Conservation (phyloP, 2,888 invertebrate genomes). For the Incurvaria masculella region DNA sequence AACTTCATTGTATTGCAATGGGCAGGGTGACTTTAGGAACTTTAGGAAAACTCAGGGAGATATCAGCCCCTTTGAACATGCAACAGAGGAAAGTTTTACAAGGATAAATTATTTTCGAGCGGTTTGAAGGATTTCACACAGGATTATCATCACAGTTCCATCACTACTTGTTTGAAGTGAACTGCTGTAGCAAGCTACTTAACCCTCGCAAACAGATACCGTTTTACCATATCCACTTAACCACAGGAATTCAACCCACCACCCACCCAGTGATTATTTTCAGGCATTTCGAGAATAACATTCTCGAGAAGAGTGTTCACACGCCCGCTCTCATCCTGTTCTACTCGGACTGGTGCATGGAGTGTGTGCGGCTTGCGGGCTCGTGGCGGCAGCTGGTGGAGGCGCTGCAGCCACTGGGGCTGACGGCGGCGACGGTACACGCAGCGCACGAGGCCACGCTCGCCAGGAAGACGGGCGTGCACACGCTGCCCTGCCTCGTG, state of each 20-base stretch:
- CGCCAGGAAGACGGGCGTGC: slow-evolving; percentile 75
- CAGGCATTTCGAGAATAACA: slow-evolving; percentile 83
- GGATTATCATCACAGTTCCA: too few species aligned
- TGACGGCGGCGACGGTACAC: slow-evolving; percentile 80
- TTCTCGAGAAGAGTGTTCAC: slow-evolving; percentile 78
- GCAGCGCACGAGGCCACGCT: slow-evolving; percentile 78
- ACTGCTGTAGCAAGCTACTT: too few species aligned
- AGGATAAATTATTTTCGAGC: too few species aligned
- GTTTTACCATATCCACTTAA: too few species aligned
- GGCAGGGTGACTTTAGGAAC: too few species aligned
- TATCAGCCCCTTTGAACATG: too few species aligned
- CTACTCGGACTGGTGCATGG: slow-evolving; percentile 94
- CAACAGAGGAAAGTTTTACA: too few species aligned
- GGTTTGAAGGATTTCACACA: too few species aligned
- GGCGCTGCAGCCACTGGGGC: slow-evolving; percentile 81
- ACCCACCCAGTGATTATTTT: slow-evolving; percentile 19
- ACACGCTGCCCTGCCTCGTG: slow-evolving; percentile 77
- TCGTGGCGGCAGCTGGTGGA: slow-evolving; percentile 83
- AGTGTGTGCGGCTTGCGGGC: slow-evolving; percentile 85
- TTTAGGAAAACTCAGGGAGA: too few species aligned
- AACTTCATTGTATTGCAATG: too few species aligned
- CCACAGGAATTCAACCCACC: not conserved
- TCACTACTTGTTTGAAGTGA: too few species aligned
- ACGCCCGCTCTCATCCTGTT: slow-evolving; percentile 86
- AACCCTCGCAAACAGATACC: too few species aligned